phyloP scores from a whole-genome alignment of 1,140 invertebrate species.

The Xylocopa sonorina region DNA sequence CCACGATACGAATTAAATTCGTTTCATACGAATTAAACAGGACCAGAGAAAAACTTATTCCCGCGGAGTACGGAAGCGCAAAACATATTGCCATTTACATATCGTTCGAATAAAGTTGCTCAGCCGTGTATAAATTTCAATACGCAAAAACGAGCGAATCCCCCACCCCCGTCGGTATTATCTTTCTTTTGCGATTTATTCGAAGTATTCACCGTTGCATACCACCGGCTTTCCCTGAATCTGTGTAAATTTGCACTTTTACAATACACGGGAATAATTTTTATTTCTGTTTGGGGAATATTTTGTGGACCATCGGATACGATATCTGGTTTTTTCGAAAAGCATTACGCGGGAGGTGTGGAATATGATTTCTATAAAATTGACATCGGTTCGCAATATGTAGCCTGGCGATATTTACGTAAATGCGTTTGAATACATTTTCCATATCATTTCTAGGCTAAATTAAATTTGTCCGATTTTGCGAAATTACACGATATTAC shows the following conservation, averaged over 20 bases:
- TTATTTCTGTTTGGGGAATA: not conserved
- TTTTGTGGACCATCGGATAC: not conserved
- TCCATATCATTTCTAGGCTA: not conserved
- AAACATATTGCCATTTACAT: conserved; percentile 29
- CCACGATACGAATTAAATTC: conserved; percentile 8
- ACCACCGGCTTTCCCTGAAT: not conserved
- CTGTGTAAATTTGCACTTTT: not conserved
- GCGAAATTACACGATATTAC: too few relatives aligned
- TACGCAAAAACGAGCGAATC: not conserved
- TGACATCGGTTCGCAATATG: not conserved
- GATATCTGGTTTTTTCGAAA: too few relatives aligned
- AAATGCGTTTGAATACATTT: not conserved
- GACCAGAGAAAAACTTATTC: not conserved
- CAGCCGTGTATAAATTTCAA: conserved; percentile 7
- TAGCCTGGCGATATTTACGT: too few relatives aligned
- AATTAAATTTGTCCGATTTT: not conserved
- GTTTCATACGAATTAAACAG: conserved; percentile 12
- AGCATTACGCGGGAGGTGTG: not conserved
- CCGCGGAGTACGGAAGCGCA: not conserved
- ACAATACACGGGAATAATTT: not conserved
- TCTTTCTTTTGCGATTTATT: conserved; percentile 22
- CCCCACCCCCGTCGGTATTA: not conserved
- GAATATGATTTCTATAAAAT: not conserved
- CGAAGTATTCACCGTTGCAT: not conserved
- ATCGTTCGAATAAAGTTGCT: conserved; percentile 29